phyloP scores from a whole-genome alignment of 35 echinoderm and acorn worm genomes.

The Acanthaster planci region DNA sequence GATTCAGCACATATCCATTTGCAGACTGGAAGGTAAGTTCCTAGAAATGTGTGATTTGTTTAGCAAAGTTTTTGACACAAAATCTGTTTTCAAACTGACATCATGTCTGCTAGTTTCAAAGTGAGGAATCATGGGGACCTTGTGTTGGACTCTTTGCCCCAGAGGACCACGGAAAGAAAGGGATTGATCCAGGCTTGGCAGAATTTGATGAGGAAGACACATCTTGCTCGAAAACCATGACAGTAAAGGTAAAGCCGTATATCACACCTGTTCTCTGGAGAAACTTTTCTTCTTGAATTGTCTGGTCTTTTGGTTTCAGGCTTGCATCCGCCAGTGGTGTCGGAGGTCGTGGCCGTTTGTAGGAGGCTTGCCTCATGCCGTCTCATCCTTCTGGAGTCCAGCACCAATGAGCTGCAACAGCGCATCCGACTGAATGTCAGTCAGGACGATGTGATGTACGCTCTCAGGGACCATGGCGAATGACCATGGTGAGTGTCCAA shows the following conservation, averaged over 20 bases:
- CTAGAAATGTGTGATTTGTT: background rate
- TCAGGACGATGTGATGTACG: conserved; percentile 93
- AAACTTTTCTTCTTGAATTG: conserved; percentile 7
- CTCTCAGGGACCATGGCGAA: conserved; percentile 44
- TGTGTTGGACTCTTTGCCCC: too few relatives aligned
- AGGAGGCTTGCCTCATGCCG: conserved; percentile 52
- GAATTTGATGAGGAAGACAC: too few relatives aligned
- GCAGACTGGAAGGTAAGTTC: conserved; percentile 72
- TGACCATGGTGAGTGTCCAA: background rate
- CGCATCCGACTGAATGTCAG: conserved; percentile 88
- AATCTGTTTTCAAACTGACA: background rate
- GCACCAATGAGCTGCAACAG: conserved; percentile 82
- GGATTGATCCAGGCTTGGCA: too few relatives aligned
- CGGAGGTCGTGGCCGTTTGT: conserved; percentile 87
- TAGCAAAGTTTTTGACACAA: background rate
- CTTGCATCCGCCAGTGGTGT: conserved; percentile 55
- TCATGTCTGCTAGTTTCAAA: background rate
- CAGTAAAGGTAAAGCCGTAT: too few relatives aligned
- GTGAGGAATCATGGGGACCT: too few relatives aligned
- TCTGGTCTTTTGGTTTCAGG: conserved; percentile 32
- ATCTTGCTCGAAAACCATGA: too few relatives aligned
- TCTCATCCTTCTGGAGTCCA: conserved; percentile 73
- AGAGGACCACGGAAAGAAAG: too few relatives aligned
- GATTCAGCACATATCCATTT: conserved; percentile 71
- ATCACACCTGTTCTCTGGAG: too few relatives aligned